Evolutionary conservation across 2,113 vertebrate species (phyloP).

Genomic region (Thalassoma bifasciatum): DNA sequence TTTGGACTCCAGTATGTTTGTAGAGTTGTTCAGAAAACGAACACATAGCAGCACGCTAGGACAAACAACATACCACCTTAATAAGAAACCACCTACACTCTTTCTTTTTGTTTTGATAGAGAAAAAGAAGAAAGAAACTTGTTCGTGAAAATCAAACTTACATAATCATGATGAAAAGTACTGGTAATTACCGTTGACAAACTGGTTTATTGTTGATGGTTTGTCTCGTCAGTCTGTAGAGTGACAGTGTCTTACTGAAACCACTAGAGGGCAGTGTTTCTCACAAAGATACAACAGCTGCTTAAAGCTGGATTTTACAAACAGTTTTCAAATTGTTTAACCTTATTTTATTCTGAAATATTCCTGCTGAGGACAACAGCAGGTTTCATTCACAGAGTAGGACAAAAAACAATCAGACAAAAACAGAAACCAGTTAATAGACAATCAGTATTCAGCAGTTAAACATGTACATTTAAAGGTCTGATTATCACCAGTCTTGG

Average conservation of each 20-base stretch:
- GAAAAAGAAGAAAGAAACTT: not conserved
- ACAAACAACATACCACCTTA: not conserved
- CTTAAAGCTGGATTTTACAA: not conserved
- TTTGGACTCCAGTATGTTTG: constrained; percentile 6
- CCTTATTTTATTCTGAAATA: no score
- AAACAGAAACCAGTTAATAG: no score
- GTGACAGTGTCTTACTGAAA: not conserved
- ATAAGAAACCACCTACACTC: not conserved
- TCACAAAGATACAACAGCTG: not conserved
- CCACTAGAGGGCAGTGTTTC: constrained; percentile 57
- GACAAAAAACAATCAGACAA: no score
- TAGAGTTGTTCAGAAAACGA: constrained; percentile 1
- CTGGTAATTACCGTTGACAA: not conserved
- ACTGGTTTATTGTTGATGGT: not conserved
- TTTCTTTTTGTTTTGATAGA: not conserved
- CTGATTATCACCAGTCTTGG: no score
- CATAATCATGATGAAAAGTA: not conserved
- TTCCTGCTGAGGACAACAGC: no score
- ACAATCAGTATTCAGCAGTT: no score
- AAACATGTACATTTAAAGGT: no score
- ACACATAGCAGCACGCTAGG: not conserved
- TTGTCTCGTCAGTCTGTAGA: not conserved
- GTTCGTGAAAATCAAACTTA: not conserved
- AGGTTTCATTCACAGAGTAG: no score
- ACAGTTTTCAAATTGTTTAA: no score